phyloP scores from a whole-genome alignment of 2,888 invertebrate species.

The Geophilus truncorum region DNA sequence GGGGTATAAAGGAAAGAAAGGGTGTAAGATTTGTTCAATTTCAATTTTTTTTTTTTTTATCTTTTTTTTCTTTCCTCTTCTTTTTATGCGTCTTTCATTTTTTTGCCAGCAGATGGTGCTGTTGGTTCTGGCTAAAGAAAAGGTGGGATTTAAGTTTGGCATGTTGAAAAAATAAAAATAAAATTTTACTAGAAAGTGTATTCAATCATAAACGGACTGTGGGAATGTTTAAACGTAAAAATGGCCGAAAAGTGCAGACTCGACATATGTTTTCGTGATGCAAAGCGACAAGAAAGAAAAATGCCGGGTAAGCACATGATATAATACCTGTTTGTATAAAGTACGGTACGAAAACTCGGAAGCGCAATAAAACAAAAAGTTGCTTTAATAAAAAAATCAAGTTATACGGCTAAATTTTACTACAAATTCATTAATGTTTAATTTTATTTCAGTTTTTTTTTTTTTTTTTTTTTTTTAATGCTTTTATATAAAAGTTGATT shows the following conservation, averaged over 20 bases:
- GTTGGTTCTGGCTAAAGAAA: neutral
- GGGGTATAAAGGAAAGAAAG: neutral
- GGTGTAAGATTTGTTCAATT: neutral
- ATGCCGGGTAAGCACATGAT: neutral
- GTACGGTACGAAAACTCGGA: no score
- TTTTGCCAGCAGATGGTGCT: neutral
- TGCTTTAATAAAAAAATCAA: no score
- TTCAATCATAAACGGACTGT: neutral
- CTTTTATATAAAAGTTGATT: no score
- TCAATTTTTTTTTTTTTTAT: neutral
- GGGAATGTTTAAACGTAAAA: neutral
- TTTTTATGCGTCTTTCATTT: neutral
- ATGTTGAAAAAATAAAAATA: neutral
- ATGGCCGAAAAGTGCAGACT: neutral
- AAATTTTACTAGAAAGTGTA: neutral
- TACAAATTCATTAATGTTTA: no score
- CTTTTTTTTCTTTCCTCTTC: no score
- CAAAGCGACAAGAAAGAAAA: neutral
- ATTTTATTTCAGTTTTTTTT: no score
- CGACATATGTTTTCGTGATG: neutral
- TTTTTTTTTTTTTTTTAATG: no score
- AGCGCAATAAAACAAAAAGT: no score
- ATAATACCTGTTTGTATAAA: no score
- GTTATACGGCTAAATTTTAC: no score
- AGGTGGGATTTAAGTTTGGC: neutral